phyloP scores from a whole-genome alignment of 2,888 invertebrate genomes.

The Drosophila bunnanda region DNA sequence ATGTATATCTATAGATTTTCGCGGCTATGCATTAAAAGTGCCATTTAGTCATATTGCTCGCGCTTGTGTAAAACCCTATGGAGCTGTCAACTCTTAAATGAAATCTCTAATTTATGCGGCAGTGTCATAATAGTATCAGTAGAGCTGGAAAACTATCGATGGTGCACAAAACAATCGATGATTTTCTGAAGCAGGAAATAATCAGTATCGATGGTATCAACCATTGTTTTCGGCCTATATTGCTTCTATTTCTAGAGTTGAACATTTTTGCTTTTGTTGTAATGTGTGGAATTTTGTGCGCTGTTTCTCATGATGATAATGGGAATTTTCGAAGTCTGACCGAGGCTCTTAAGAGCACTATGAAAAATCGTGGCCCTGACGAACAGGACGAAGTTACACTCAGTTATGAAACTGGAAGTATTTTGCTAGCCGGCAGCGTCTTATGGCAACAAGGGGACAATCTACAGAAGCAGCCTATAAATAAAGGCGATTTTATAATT shows the following conservation, averaged over 20 bases:
- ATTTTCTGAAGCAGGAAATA: too few relatives aligned
- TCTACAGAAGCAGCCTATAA: constrained; percentile 89
- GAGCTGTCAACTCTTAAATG: too few relatives aligned
- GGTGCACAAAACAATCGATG: too few relatives aligned
- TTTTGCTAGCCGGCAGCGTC: constrained; percentile 86
- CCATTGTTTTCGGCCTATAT: too few relatives aligned
- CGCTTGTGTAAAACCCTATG: too few relatives aligned
- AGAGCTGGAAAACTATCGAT: too few relatives aligned
- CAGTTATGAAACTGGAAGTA: constrained; percentile 24
- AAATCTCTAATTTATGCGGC: too few relatives aligned
- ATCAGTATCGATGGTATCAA: too few relatives aligned
- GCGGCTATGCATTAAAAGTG: too few relatives aligned
- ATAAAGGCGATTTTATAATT: constrained; percentile 87
- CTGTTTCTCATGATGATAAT: constrained; percentile 24
- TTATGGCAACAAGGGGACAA: constrained; percentile 93
- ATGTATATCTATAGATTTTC: too few relatives aligned
- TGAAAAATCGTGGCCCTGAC: constrained; percentile 67
- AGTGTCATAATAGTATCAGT: too few relatives aligned
- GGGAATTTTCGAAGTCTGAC: background rate
- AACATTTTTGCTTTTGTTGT: background rate
- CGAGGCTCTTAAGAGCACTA: constrained; percentile 18
- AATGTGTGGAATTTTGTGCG: constrained; percentile 70
- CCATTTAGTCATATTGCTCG: too few relatives aligned
- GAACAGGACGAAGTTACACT: constrained; percentile 13
- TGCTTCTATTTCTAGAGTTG: background rate